Base-by-base conservation (phyloP, 2,113 vertebrate genomes). In the Serilophus lunatus region DNA sequence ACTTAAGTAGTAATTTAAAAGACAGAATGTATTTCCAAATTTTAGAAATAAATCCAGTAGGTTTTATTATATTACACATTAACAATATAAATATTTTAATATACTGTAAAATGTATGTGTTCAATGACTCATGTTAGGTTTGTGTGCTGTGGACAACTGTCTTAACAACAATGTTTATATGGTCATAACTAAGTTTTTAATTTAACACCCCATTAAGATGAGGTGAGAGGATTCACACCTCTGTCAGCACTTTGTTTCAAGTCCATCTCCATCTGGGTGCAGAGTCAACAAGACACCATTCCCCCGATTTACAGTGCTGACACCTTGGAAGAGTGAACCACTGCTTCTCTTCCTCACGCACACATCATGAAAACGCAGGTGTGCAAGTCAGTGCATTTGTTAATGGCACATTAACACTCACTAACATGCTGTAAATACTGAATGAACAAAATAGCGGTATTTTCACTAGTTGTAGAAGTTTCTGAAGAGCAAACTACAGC, bases 1-100 rank as follows among this genome's bases (percentile, higher is more conserved):
- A 92, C 50, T 74, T 92, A 88, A 78, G 42, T 60, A 89, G 86
- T 54, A 36, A 92, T 95, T 96, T 96, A 88, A 96, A 97, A 95
- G 89, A 90, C 56, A 97, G 74, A 95, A 66, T 31, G 26, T 28
- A n/a, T 75, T 92, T 94, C 65, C 64, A 90, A 95, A 93, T 88
- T 95, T 95, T 91, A 72, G 61, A 92, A 86, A 94, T 94, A 91
- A 94, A 92, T 86, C 57, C 75, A 77, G 45, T 70, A 76, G 16
- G 51, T 93, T 91, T 75, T 91, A 82, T 92, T 96, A 57, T 92
- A 90, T 74, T 88, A 84, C 68, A 92, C 51, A 96, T 94, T 96
- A 96, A 89, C 93, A 87, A 90, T 82, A 94, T 90, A 95, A 97
- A 96, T 95, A 97, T 92, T 96, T 97, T 94, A 95, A 96, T 95